Evolutionary conservation across 2,797 vertebrate species (phyloP), one percentile per base, ranked within the genome.

Genomic region (Falco rusticolus): DNA sequence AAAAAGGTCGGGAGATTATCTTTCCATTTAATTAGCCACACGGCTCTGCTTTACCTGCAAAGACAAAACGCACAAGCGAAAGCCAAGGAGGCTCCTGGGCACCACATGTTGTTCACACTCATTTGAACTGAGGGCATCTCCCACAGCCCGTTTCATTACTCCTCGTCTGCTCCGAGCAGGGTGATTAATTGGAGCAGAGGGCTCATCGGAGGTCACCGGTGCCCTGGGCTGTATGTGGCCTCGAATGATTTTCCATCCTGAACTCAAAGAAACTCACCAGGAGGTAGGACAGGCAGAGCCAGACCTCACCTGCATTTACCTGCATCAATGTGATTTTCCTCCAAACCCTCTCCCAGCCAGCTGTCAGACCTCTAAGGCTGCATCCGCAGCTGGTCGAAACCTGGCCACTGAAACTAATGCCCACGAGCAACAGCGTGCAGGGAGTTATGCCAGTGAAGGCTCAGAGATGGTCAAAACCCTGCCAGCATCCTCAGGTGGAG

Each of bases 161-260:
- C 63, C 45, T 64, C 1, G 0, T 34, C 66, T 60, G 29, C 65
- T n/a, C 28, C 0, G 0, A 37, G 39, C 50, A 83, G 33, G 33
- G 39, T 5, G 18, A 37, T 45, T 33, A 24, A 16, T 75, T 37
- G 33, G 83, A 64, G 53, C 43, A 64, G 53, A 10, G 20, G 8
- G 9, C 43, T 84, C 72, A 39, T 4, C 1, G 1, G 22, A 60
- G n/a, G 4, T 59, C 16, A 2, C 28, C 65, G 43, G 43, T 2
- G 31, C 19, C 53, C 24, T 1, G 0, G 21, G 54, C 41, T 68
- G 21, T 54, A 13, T 0, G 3, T 14, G 39, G 26, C 34, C 59
- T 34, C 0, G 4, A 29, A 39, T 28, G 43, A 29, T 81, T 83
- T 69, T 84, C 56, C 56, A 33, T 48, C 53, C 43, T 69, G n/a